Evolutionary conservation across 2,888 invertebrate species (phyloP).

Genomic region (Rhaphigaster nebulosa): DNA sequence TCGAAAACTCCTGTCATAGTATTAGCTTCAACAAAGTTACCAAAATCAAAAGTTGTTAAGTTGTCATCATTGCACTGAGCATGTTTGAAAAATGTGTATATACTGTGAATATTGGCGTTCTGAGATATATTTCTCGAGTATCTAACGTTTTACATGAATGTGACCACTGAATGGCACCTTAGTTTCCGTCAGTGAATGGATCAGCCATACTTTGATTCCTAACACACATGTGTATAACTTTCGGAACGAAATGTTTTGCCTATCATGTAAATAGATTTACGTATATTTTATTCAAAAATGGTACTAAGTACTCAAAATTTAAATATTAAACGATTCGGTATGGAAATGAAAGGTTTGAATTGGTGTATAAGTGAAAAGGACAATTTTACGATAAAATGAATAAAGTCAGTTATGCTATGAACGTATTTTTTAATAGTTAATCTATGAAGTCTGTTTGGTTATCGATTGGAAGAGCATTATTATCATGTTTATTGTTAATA

Average conservation of each 20-base stretch:
- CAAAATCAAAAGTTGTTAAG: conserved; percentile 12
- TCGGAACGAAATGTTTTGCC: conserved; percentile 35
- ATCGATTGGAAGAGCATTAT: conserved; percentile 28
- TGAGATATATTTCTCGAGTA: not conserved
- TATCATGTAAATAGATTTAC: conserved; percentile 34
- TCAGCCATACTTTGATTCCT: not conserved
- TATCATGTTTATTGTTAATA: conserved; percentile 46
- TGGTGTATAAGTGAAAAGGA: not conserved
- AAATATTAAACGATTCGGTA: not conserved
- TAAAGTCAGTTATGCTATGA: not conserved
- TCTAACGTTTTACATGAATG: not conserved
- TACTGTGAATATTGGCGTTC: conserved; percentile 52
- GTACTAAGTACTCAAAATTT: conserved; percentile 31
- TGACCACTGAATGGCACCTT: not conserved
- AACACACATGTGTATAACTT: not conserved
- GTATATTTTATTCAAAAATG: conserved; percentile 26
- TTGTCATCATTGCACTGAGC: conserved; percentile 34
- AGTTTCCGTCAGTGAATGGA: not conserved
- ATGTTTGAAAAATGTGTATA: conserved; percentile 51
- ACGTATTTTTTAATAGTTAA: conserved; percentile 14
- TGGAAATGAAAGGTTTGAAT: not conserved
- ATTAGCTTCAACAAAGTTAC: conserved; percentile 53
- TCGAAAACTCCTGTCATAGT: conserved; percentile 7
- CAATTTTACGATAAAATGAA: not conserved
- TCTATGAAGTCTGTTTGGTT: conserved; percentile 2